Percentiles rank a stretch among this genome's conserved stretches.
Evolutionary conservation across 2,797 vertebrate genomes (phyloP).

Genomic region (Halcyon chelicuti): DNA sequence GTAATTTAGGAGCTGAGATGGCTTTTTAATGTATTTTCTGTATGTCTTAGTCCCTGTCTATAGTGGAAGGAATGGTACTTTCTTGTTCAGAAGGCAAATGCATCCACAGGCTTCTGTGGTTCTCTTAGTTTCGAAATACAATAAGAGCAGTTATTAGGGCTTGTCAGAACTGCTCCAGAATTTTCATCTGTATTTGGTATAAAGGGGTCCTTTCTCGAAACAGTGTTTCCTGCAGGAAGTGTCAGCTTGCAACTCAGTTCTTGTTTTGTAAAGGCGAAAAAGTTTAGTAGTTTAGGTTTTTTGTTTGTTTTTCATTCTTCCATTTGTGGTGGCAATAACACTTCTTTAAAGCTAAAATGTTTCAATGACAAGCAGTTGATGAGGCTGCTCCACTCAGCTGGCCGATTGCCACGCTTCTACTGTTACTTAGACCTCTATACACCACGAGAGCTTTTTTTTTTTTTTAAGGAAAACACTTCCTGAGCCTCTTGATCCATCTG

Average conservation of each 20-base stretch:
- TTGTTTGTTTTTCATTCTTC: not conserved
- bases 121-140: not conserved
- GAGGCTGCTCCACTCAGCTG: not conserved
- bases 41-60: not conserved
- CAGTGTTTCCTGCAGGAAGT: not conserved
- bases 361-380: not conserved
- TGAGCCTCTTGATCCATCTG: not conserved
- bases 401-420: accelerated
- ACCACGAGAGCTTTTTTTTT: not conserved
- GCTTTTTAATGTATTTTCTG: not conserved
- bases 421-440: not conserved
- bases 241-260: not conserved
- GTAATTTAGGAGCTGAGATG: not conserved
- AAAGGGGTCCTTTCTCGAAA: not conserved
- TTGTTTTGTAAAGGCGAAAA: not conserved
- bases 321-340: not conserved
- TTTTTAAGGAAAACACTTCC: not conserved
- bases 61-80: not conserved
- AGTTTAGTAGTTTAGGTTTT: not conserved
- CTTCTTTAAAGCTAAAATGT: not conserved
- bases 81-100: not conserved
- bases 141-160: not conserved
- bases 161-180: not conserved
- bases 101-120: not conserved
- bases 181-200: conserved; percentile 15